Percentiles rank a stretch among this genome's conserved stretches.
These are phyloP conservation scores for Hippocampus barbouri DNA, from an alignment of 2,113 vertebrate species.

Conservation along the genomic window DNA sequence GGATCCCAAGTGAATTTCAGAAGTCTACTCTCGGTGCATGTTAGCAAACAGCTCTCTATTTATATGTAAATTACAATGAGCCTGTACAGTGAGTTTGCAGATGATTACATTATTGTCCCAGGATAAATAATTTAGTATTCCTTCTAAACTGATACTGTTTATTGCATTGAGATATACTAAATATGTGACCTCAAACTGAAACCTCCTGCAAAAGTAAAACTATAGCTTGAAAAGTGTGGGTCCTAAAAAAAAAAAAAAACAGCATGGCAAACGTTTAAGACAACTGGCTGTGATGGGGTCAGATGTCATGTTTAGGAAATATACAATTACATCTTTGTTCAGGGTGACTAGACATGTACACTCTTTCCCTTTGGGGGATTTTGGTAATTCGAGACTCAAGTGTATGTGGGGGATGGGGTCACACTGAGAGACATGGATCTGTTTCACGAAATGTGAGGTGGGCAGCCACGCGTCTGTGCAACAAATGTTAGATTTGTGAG, in stretches of 20 bases:
- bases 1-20: not conserved
- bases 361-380: constrained; percentile 39
- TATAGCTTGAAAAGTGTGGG: not conserved
- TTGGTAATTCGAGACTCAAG: constrained; percentile 13
- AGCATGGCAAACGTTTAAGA: constrained; percentile 38
- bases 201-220: not conserved
- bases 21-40: not conserved
- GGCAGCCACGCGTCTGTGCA: constrained; percentile 12
- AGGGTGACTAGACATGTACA: constrained; percentile 40
- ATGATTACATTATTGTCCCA: too few species aligned
- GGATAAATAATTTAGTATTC: not conserved
- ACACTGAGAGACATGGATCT: not conserved
- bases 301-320: constrained; percentile 64
- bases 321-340: constrained; percentile 56
- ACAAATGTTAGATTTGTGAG: constrained; percentile 27
- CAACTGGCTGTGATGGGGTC: constrained; percentile 44
- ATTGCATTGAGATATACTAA: too few species aligned
- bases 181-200: not conserved
- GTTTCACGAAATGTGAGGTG: constrained; percentile 8
- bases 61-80: not conserved
- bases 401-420: not conserved
- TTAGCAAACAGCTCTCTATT: too few species aligned
- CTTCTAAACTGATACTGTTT: not conserved
- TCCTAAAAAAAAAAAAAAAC: constrained; percentile 28
- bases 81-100: not conserved